phyloP scores from a whole-genome alignment of 2,113 vertebrate genomes.

The Polypterus bichir region DNA sequence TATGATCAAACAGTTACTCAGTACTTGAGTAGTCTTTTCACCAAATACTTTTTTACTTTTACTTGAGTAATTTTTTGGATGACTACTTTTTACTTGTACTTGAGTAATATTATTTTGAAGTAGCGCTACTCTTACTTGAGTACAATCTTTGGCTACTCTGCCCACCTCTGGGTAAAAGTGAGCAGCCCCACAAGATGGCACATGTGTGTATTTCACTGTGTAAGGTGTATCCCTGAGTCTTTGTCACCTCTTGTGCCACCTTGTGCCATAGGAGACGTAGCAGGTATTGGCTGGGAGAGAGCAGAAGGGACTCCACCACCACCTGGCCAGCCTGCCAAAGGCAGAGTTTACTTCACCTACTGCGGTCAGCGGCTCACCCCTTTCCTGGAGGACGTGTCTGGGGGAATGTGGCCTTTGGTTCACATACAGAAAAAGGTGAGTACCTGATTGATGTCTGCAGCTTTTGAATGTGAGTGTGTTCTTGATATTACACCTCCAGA shows the following conservation, averaged over 20 bases:
- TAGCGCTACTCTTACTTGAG: too few species aligned
- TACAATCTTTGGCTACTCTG: too few species aligned
- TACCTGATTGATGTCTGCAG: conserved; percentile 9
- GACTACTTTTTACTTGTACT: too few species aligned
- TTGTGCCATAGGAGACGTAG: conserved; percentile 63
- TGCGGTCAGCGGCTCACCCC: conserved; percentile 85
- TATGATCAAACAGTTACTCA: too few species aligned
- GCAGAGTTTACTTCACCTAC: conserved; percentile 93
- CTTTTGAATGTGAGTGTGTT: neutral
- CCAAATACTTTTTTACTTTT: too few species aligned
- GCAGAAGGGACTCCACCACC: conserved; percentile 87
- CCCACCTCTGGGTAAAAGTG: too few species aligned
- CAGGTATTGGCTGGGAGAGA: conserved; percentile 94
- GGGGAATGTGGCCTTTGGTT: conserved; percentile 96
- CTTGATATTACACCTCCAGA: too few species aligned
- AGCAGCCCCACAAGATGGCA: too few species aligned
- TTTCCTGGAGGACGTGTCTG: conserved; percentile 82
- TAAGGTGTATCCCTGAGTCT: neutral
- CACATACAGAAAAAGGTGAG: conserved; percentile 95
- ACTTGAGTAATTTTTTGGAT: too few species aligned
- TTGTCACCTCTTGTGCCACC: neutral
- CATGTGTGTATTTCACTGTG: too few species aligned
- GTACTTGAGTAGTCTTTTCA: too few species aligned
- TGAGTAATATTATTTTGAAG: too few species aligned
- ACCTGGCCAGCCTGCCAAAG: conserved; percentile 86